A percentile compares a stretch with the other conserved stretches of the same genome.
Conservation (phyloP, 2,113 vertebrate genomes). For the Hemicordylus capensis region DNA sequence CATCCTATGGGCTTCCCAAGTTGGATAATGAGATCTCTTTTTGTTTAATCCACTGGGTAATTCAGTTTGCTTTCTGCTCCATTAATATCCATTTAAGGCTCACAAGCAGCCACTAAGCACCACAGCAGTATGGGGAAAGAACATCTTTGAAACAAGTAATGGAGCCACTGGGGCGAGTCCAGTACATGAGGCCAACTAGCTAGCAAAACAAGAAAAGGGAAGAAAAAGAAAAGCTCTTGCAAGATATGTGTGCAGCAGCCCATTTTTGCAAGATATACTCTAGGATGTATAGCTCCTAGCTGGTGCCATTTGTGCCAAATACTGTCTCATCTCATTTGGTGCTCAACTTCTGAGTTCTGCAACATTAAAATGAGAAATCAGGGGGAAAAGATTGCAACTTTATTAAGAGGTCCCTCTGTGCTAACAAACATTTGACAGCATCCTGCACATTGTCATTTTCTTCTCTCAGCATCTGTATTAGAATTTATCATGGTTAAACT, state of each 20-base stretch:
- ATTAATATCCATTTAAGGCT: slow-evolving; percentile 26
- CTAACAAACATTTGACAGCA: background rate
- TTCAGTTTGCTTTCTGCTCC: slow-evolving; percentile 40
- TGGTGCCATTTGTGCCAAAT: background rate
- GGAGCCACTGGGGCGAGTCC: background rate
- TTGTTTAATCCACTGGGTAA: slow-evolving; percentile 8
- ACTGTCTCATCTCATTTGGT: background rate
- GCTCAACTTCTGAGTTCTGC: background rate
- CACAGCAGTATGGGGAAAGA: slow-evolving; percentile 19
- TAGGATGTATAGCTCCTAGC: background rate
- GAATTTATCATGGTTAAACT: background rate
- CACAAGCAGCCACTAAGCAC: background rate
- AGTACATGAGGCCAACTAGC: slow-evolving; percentile 28
- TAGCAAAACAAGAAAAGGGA: slow-evolving; percentile 37
- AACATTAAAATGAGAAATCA: background rate
- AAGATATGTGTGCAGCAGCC: background rate
- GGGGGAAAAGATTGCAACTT: background rate
- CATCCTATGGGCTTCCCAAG: slow-evolving; percentile 9
- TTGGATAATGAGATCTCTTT: slow-evolving; percentile 30
- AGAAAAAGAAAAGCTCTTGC: background rate
- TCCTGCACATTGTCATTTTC: background rate
- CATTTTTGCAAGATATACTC: background rate
- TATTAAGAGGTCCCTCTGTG: background rate
- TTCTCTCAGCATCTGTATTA: background rate
- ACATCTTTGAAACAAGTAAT: slow-evolving; percentile 43